Evolutionary conservation across 1,140 invertebrate genomes (phyloP), one percentile per base, ranked within the genome.

Genomic region (Drosophila saltans): DNA sequence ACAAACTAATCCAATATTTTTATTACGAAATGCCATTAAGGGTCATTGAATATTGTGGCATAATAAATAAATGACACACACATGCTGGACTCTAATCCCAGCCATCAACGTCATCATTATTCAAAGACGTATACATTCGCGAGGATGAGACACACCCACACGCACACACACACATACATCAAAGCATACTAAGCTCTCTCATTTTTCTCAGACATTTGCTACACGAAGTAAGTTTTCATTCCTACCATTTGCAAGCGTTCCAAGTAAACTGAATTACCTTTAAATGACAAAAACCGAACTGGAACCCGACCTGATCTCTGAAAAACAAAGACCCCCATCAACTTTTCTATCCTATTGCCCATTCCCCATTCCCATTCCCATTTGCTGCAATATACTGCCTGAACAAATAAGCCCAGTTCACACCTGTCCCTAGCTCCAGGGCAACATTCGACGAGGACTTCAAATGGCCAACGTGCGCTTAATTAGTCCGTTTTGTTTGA

Each of bases 1-100:
- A 89, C 84, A 84, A 89, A 88, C 84, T 89, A 89, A 89, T 89
- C 84, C 84, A 89, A 89, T 89, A 89, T 89, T 89, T 89, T 89
- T 89, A 89, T 89, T 89, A 89, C 85, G 85, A 89, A 89, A 89
- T 90, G 84, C 84, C 84, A 89, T 89, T 89, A 89, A 89, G 84
- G 85, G 84, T 81, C 84, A 89, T 89, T 89, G 84, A 89, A 89
- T 89, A 89, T 89, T 89, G 84, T 84, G 85, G 84, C 83, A 89
- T 89, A 88, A 88, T 88, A 88, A 88, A 88, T 88, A 88, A 88
- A 88, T 88, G 84, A 70, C 61, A 63, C 36, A 36, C 59, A 61
- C 63, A 70, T 11, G 69, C 40, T 66, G 59, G 70, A 36, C 60
- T 48, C 73, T 89, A 89, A 89, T 84, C 84, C 85, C 24, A 61